Percentiles rank a stretch among this genome's conserved stretches.
Evolutionary conservation across 2,113 vertebrate genomes (phyloP).

Genomic region (Tyrannus savana): DNA sequence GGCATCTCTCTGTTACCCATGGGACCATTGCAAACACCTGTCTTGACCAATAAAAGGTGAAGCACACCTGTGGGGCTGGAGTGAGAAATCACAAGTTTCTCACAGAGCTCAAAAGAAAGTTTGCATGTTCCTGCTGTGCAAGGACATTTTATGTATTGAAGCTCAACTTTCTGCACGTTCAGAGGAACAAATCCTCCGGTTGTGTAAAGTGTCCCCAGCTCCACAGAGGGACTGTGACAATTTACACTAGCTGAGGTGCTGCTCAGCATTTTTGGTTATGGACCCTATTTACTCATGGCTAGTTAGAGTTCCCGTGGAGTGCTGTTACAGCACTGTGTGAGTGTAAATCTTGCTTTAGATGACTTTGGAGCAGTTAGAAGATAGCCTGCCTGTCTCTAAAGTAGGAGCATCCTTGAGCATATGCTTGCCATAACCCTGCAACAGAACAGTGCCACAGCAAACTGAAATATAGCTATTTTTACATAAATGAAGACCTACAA

Average conservation of each 20-base stretch:
- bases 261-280: conserved; percentile 46
- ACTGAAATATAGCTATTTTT: neutral
- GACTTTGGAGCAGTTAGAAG: conserved; percentile 2
- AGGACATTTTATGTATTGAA: neutral
- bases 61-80: neutral
- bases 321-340: neutral
- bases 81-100: neutral
- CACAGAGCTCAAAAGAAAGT: neutral
- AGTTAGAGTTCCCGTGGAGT: conserved; percentile 35
- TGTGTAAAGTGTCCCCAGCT: neutral
- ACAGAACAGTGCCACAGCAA: neutral
- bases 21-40: neutral
- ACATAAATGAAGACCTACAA: neutral
- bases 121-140: neutral
- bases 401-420: neutral
- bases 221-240: neutral
- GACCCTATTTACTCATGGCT: conserved; percentile 4
- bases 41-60: neutral
- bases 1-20: neutral
- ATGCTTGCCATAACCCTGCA: neutral
- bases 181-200: neutral
- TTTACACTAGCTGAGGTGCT: conserved; percentile 26
- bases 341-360: conserved; percentile 31
- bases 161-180: neutral
- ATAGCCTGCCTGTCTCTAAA: neutral